These are phyloP conservation scores for Dysmachus trigonus DNA, from an alignment of 2,888 invertebrate species.

Conservation along the genomic window DNA sequence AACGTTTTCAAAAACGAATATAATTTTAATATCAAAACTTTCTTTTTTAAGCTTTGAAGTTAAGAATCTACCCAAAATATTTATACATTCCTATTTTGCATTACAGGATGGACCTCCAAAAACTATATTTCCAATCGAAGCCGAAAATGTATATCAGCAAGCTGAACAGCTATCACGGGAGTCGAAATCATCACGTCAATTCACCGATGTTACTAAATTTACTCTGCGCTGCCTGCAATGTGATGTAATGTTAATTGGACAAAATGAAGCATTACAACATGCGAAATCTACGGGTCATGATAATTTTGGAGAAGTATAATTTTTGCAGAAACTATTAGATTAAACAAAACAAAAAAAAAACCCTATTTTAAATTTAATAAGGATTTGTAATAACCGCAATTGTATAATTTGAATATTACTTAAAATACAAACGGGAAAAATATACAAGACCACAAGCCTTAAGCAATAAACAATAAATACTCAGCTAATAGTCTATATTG, in stretches of 20 bases:
- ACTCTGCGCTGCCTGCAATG: constrained; percentile 86
- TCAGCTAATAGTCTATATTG: neutral
- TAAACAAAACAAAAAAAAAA: neutral
- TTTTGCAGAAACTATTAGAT: neutral
- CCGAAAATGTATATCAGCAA: constrained; percentile 76
- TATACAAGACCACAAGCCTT: neutral
- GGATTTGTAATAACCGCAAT: neutral
- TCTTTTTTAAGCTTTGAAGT: neutral
- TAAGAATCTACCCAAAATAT: neutral
- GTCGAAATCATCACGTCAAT: constrained; percentile 89
- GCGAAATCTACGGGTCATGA: constrained; percentile 85
- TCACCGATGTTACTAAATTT: constrained; percentile 89
- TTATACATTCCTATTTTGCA: neutral
- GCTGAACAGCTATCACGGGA: constrained; percentile 87
- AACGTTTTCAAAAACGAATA: no score
- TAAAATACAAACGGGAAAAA: neutral
- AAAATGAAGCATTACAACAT: constrained; percentile 83
- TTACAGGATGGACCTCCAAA: constrained; percentile 74
- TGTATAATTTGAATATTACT: neutral
- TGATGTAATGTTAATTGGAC: constrained; percentile 78
- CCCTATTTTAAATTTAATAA: neutral
- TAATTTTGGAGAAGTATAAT: constrained; percentile 80
- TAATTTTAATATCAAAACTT: no score
- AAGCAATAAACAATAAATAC: neutral
- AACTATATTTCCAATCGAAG: constrained; percentile 82